Evolutionary conservation across 2,113 vertebrate genomes (phyloP).

Genomic region (Centropus bengalensis): DNA sequence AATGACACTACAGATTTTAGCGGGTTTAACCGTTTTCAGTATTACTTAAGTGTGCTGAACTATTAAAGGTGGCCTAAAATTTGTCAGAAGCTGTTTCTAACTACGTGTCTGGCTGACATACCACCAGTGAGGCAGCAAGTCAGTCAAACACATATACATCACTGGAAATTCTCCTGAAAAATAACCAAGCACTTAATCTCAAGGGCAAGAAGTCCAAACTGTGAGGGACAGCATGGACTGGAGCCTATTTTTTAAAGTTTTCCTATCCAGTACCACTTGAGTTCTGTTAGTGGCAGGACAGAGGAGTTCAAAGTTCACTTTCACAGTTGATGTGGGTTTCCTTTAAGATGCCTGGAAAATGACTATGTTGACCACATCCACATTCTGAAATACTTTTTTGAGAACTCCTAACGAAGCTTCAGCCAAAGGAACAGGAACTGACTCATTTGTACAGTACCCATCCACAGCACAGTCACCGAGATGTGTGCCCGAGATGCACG

Average conservation of each 20-base stretch:
- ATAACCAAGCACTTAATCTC: background rate
- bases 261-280: slow-evolving; percentile 48
- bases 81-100: background rate
- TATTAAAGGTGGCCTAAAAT: background rate
- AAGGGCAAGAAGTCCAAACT: background rate
- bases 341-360: slow-evolving; percentile 96
- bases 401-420: slow-evolving; percentile 85
- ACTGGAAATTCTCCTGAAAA: background rate
- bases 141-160: accelerated
- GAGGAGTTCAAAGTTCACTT: slow-evolving; percentile 75
- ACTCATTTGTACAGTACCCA: slow-evolving; percentile 85
- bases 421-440: slow-evolving; percentile 90
- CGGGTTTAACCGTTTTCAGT: background rate
- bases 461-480: slow-evolving; percentile 72
- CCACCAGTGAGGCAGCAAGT: background rate
- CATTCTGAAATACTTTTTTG: slow-evolving; percentile 86
- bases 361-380: slow-evolving; percentile 98
- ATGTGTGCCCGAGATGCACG: slow-evolving; percentile 42
- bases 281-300: slow-evolving; percentile 78
- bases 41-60: background rate
- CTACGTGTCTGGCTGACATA: accelerated
- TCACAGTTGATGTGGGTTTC: slow-evolving; percentile 99
- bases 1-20: background rate
- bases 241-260: background rate
- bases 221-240: background rate